Percentiles rank a stretch among this genome's conserved stretches.
Evolutionary conservation across 2,113 vertebrate species (phyloP).

Genomic region (Chamaea fasciata): DNA sequence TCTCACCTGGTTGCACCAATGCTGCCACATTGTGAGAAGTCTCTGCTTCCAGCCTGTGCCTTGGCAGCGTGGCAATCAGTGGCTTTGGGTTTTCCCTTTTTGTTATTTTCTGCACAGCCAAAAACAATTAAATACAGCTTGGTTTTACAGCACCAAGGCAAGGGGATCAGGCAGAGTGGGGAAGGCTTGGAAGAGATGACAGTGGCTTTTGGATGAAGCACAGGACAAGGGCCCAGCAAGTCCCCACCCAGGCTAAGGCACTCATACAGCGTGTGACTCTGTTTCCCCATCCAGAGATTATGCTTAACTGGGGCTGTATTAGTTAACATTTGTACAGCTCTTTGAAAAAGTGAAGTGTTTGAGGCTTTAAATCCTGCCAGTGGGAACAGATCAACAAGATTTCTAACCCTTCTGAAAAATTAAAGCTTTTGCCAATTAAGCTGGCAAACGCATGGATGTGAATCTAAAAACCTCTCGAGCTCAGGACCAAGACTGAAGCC

Average conservation of each 20-base stretch:
- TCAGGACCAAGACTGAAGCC: not conserved
- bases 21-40: not conserved
- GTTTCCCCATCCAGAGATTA: not conserved
- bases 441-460: slow-evolving; percentile 22
- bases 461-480: slow-evolving; percentile 44
- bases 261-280: accelerated
- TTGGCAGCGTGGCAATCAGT: accelerated
- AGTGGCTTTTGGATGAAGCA: not conserved
- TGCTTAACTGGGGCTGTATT: not conserved
- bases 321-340: slow-evolving; percentile 32
- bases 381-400: slow-evolving; percentile 57
- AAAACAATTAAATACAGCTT: not conserved
- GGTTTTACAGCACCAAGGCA: not conserved
- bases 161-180: not conserved
- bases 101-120: not conserved
- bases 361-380: slow-evolving; percentile 44
- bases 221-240: not conserved
- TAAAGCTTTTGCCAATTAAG: slow-evolving; percentile 60
- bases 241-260: not conserved
- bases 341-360: slow-evolving; percentile 39
- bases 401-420: slow-evolving; percentile 51
- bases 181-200: not conserved
- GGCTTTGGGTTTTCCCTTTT: not conserved
- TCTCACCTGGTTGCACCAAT: not conserved
- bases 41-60: not conserved